Base-by-base conservation (phyloP, 2,888 invertebrate species). In the Rhaphigaster nebulosa region DNA sequence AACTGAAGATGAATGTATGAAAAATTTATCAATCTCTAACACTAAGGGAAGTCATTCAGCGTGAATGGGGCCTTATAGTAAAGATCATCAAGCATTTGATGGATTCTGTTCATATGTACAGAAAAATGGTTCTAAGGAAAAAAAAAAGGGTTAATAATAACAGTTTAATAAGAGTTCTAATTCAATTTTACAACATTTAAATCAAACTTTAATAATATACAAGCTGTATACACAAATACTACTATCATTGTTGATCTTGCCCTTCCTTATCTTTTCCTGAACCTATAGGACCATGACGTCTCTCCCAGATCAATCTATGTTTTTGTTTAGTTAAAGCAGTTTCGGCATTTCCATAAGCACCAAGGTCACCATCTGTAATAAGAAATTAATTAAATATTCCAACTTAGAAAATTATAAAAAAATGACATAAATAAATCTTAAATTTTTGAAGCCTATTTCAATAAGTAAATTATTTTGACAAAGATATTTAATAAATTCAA, bases 281-380 rank as follows among this genome's bases (percentile, higher is more conserved):
- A 92, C 96, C 96, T 87, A 97, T 96, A 26, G 96, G 95, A 15
- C 98, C 98, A 93, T 99, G 96, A 92, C 99, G 96, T 93, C 98
- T 96, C 94, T 99, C 99, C 99, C 99, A 99, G 93, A 99, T 95
- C 96, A 99, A 95, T 92, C 99, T 97, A 94, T 99, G 99, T 94
- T 99, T 99, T 94, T 99, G 99, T 94, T 99, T 99, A 98, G 99
- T 98, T 93, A 96, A 98, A 0, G 97, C 97, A 91, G 95, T 95
- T 92, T 95, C 95, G 15, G 97, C 97, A 93, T 96, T 96, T 41
- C 95, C 95, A 93, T 95, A 95, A 0, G 94, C 95, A 84, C 98
- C 98, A 91, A 99, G 94, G 94, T 99, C 99, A 92, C 99, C 99
- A 95, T 99, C 98, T 98, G 93, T 23, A 89, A 76, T 90, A 91